Evolutionary conservation across 2,888 invertebrate genomes (phyloP).

Genomic region (Cordylochernes scorpioides): DNA sequence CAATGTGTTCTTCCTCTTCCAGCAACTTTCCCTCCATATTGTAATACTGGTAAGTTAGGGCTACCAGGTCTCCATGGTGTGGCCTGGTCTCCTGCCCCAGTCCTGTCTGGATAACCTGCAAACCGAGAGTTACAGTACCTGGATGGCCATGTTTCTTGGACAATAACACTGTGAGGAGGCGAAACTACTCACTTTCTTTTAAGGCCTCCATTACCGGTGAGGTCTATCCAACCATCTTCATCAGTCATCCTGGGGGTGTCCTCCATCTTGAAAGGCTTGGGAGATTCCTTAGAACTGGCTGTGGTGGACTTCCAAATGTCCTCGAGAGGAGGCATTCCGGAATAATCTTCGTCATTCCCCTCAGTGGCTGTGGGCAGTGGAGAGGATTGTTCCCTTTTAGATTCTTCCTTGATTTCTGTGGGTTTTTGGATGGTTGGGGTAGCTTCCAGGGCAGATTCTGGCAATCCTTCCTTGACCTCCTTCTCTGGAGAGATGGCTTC

Average conservation of each 20-base stretch:
- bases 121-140: constrained; percentile 15
- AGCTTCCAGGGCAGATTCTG: too few species aligned
- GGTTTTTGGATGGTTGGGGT: too few species aligned
- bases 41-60: constrained; percentile 36
- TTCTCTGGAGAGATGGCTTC: too few species aligned
- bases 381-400: too few species aligned
- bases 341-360: too few species aligned
- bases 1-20: constrained; percentile 37
- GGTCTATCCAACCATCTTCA: constrained; percentile 36
- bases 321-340: too few species aligned
- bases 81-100: constrained; percentile 35
- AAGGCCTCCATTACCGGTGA: constrained; percentile 48
- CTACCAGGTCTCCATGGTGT: constrained; percentile 40
- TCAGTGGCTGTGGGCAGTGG: too few species aligned
- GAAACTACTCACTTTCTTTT: constrained; percentile 27
- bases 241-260: background rate
- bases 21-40: constrained; percentile 36
- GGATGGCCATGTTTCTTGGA: constrained; percentile 1
- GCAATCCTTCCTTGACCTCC: too few species aligned
- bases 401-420: too few species aligned
- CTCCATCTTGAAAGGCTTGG: constrained; percentile 1
- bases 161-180: background rate
- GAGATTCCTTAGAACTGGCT: too few species aligned
- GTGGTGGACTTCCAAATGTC: too few species aligned
- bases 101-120: constrained; percentile 25